phyloP scores from a whole-genome alignment of 2,797 vertebrate genomes.

The Cuculus canorus region DNA sequence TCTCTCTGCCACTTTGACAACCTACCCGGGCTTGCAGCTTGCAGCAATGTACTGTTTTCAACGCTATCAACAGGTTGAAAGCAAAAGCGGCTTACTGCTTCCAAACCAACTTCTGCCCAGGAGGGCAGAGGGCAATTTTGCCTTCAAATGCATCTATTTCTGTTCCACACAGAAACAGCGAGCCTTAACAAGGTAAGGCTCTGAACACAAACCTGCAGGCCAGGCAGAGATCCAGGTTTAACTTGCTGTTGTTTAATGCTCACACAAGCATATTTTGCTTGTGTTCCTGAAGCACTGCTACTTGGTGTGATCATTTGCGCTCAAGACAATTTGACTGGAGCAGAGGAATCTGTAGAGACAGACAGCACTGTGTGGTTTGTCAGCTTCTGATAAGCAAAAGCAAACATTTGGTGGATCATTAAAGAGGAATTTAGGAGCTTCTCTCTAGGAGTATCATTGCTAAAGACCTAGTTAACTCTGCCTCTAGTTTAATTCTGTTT shows the following conservation, averaged over 20 bases:
- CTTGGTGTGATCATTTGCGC: neutral
- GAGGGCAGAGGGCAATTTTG: neutral
- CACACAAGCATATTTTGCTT: neutral
- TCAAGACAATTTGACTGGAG: neutral
- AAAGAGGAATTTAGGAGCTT: neutral
- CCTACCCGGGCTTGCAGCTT: neutral
- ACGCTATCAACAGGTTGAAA: neutral
- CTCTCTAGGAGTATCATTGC: neutral
- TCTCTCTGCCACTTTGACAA: neutral
- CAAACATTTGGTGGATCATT: neutral
- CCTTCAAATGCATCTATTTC: constrained; percentile 28
- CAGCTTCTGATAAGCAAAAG: neutral
- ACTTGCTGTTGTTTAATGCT: neutral
- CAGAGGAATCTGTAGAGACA: neutral
- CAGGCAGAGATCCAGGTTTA: neutral
- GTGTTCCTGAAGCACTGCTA: neutral
- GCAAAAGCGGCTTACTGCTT: neutral
- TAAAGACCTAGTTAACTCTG: neutral
- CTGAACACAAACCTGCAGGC: neutral
- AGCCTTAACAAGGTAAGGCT: neutral
- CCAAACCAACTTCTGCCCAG: neutral
- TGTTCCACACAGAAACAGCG: constrained; percentile 4
- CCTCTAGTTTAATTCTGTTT: neutral
- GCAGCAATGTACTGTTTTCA: neutral
- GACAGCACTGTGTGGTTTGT: neutral